A percentile compares a stretch with the other conserved stretches of the same genome.
Conservation (phyloP, 2,113 vertebrate species). For the Corydoras sp. region DNA sequence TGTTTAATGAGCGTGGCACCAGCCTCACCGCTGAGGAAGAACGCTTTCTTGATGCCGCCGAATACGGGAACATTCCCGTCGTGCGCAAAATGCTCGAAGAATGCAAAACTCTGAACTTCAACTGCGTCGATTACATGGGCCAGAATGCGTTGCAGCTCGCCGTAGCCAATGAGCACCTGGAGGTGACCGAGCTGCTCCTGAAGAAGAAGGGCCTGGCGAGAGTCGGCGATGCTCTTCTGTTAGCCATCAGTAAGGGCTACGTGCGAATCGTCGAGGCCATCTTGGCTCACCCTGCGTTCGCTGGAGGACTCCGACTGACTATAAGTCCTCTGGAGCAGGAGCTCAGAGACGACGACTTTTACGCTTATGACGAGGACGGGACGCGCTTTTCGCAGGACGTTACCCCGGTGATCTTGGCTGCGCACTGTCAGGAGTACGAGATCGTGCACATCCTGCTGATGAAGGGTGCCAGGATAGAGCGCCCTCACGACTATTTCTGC, state of each 20-base stretch:
- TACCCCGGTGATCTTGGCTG: constrained; percentile 87
- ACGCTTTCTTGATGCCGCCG: constrained; percentile 87
- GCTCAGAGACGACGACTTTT: constrained; percentile 88
- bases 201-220: constrained; percentile 89
- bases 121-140: constrained; percentile 97
- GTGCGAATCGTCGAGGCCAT: constrained; percentile 96
- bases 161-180: constrained; percentile 91
- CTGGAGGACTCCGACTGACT: constrained; percentile 79
- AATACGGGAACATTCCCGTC: constrained; percentile 95
- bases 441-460: constrained; percentile 91
- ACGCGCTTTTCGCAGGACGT: constrained; percentile 94
- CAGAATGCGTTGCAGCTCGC: constrained; percentile 91
- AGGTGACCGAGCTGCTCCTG: constrained; percentile 90
- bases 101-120: constrained; percentile 92
- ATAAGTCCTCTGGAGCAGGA: constrained; percentile 89
- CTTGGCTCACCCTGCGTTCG: constrained; percentile 83
- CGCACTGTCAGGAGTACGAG: constrained; percentile 96
- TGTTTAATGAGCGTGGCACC: constrained; percentile 94
- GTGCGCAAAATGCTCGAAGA: constrained; percentile 97
- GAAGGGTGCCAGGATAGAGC: constrained; percentile 88
- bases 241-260: constrained; percentile 94
- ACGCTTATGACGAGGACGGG: constrained; percentile 91
- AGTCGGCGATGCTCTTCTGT: constrained; percentile 83
- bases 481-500: constrained; percentile 95
- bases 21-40: constrained; percentile 88